Base-by-base conservation (phyloP, 2,797 vertebrate genomes). In the Eupleurogrammus muticus region DNA sequence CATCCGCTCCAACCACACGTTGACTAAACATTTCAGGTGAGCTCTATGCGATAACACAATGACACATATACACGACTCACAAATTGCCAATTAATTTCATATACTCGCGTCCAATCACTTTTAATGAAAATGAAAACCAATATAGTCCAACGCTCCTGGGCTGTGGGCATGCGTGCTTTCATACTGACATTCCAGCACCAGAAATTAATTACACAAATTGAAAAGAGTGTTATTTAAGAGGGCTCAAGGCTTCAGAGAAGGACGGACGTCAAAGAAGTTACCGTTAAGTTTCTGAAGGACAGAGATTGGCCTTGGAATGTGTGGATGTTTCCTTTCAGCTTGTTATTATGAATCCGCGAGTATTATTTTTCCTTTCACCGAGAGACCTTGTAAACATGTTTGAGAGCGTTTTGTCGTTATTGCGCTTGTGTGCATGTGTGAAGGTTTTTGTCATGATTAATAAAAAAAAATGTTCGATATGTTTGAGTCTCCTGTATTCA, bases 181-280 rank as follows among this genome's bases (percentile, higher is more conserved):
- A 77, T 23, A 1, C 55, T 57, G 74, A 34, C 80, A 73, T 66
- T 75, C 60, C 55, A 81, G 85, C 78, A 46, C 75, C 20, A 47
- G 50, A 87, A 86, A 85, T 84, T 75, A 89, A 90, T 90, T 86
- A 84, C 74, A 81, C 58, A 79, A 84, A 84, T 76, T 84, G 73
- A 86, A 84, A 80, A 50, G 40, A 70, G 19, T 49, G 64, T 83
- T 89, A 76, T 84, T 84, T 82, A 73, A 84, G 66, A 80, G 60
- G 36, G 49, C 80, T 79, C 0, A 4, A 62, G 82, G 83, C 77
- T 62, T 56, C 23, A 32, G 61, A 67, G 34, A 13, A 78, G 70
- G 64, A 53, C 23, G 44, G 54, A 56, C 60, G 79, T 76, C 56
- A 81, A 38, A 78, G 50, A 80, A 81, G 75, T 53, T 69, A 21